Conservation (phyloP, 2,797 vertebrate species). For the Triplophysa yarkandensis region DNA sequence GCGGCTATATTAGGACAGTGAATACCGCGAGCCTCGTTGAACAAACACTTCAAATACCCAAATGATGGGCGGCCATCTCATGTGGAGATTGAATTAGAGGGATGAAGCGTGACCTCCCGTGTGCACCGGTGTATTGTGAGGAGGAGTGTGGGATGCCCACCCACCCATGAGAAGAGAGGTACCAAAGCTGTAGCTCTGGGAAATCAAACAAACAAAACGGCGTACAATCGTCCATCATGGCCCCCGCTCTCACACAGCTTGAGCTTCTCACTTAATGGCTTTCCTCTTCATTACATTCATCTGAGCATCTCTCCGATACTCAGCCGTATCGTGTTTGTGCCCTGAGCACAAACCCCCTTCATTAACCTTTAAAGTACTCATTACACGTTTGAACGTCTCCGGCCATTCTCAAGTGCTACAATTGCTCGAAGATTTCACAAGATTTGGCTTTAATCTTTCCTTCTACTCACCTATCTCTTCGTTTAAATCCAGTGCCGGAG, state of each 20-base stretch:
- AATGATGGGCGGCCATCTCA: conserved; percentile 13
- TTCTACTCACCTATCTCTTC: background rate
- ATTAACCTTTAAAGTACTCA: conserved; percentile 41
- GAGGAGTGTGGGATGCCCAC: conserved; percentile 10
- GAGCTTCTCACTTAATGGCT: conserved; percentile 33
- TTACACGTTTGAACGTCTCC: conserved; percentile 4
- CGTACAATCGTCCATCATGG: conserved; percentile 12
- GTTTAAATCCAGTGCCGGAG: conserved; percentile 9
- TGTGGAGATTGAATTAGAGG: conserved; percentile 33
- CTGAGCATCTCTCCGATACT: conserved; percentile 18
- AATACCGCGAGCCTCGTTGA: background rate
- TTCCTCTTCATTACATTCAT: conserved; percentile 49
- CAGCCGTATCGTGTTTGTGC: conserved; percentile 32
- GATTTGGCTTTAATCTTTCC: conserved; percentile 12
- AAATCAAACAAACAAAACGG: conserved; percentile 30
- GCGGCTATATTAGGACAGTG: conserved; percentile 17
- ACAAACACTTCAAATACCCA: conserved; percentile 30
- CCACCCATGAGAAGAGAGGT: background rate
- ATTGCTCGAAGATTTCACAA: background rate
- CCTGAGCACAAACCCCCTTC: conserved; percentile 34
- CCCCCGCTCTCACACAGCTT: conserved; percentile 9
- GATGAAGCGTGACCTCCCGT: conserved; percentile 16
- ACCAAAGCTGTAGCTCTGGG: conserved; percentile 1
- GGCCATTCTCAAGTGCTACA: background rate
- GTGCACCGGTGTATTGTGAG: background rate